A percentile compares a stretch with the other conserved stretches of the same genome.
Conservation (phyloP, 2,113 vertebrate species). For the Ailurus styani region DNA sequence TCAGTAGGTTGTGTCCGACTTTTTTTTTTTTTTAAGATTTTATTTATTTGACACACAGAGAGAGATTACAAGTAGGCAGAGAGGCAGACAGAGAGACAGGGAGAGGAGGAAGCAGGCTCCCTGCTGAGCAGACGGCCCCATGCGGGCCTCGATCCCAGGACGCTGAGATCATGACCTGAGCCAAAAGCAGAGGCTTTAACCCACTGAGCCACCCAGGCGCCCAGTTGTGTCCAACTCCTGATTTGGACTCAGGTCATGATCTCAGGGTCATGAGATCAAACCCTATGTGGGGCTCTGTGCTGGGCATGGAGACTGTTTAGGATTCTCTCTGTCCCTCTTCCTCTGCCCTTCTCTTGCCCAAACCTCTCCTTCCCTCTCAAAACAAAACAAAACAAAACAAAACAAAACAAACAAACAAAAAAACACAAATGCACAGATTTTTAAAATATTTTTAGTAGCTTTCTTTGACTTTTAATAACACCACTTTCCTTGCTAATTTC, state of each 20-base stretch:
- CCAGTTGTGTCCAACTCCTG: neutral
- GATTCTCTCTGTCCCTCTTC: neutral
- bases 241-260: neutral
- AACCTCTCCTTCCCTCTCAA: neutral
- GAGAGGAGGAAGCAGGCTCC: too few species aligned
- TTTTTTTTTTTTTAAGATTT: too few species aligned
- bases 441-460: neutral
- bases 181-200: too few species aligned
- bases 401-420: neutral
- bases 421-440: neutral
- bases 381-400: neutral
- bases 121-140: too few species aligned
- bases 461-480: neutral
- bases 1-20: too few species aligned
- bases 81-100: too few species aligned
- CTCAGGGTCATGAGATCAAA: neutral
- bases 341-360: neutral
- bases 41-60: too few species aligned
- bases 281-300: neutral
- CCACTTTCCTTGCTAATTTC: neutral
- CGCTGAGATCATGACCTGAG: too few species aligned
- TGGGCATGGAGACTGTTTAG: neutral
- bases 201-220: too few species aligned
- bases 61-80: too few species aligned
- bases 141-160: too few species aligned